Base-by-base conservation (phyloP, 1,140 invertebrate species). In the Rhagoletis pomonella region DNA sequence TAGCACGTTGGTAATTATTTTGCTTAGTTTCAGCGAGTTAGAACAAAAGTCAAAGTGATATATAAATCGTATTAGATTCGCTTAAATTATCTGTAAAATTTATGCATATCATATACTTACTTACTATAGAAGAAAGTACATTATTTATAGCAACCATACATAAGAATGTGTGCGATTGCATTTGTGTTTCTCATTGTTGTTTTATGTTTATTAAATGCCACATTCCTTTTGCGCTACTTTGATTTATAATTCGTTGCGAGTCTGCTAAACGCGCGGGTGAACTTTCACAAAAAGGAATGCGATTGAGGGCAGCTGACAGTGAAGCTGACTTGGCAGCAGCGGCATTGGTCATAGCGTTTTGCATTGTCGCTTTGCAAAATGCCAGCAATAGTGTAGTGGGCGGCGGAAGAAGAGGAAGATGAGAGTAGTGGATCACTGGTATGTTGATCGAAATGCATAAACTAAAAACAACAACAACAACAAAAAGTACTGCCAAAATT, bases 201-300 rank as follows among this genome's bases (percentile, higher is more conserved):
- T 29, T 17, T 19, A 55, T 7, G 47, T 81, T 81, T 55, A 55
- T 81, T 44, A 81, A 81, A 50, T 81, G 73, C 17, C 73, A 81
- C 47, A 81, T 55, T 81, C 73, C 73, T 19, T 81, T 55, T 39
- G n/a, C n/a, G n/a, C 29, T 29, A 67, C 64, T 14, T 67, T 81
- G 73, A 81, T 81, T 81, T 81, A 81, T 55, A 81, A 55, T 73
- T 73, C 69, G 42, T 81, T 81, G 73, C 73, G 55, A 55, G 5
- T 55, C 6, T 7, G 73, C 47, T 81, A 55, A 17, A 19, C 44
- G 73, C n/a, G 73, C 73, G 73, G 73, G 47, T 81, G 73, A 81
- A 81, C 73, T 81, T 81, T 81, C 73, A 81, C 73, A 55, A 81
- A 81, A 81, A 81, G 29, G 17, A 55, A 81, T 81, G 73, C 73